phyloP scores from a whole-genome alignment of 2,113 vertebrate genomes.

The Istiophorus platypterus region DNA sequence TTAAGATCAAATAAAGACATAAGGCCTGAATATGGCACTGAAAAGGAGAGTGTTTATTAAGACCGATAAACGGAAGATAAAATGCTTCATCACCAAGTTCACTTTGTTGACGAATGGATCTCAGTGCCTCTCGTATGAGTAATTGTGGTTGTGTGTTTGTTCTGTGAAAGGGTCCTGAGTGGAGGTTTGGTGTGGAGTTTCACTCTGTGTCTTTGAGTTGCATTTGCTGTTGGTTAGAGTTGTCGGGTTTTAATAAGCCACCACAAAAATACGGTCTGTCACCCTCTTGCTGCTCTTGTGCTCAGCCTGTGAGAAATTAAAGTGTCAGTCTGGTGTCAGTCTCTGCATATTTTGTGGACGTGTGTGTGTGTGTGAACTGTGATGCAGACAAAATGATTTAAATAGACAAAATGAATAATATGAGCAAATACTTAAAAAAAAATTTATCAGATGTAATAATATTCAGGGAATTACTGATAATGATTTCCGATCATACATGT shows the following conservation, averaged over 20 bases:
- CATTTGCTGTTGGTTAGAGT: slow-evolving; percentile 56
- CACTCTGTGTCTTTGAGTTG: neutral
- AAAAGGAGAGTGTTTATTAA: neutral
- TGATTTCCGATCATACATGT: neutral
- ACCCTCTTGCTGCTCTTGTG: slow-evolving; percentile 41
- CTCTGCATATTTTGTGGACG: slow-evolving; percentile 29
- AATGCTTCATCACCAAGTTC: neutral
- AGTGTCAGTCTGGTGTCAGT: slow-evolving; percentile 39
- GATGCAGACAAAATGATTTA: neutral
- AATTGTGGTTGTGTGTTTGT: slow-evolving; percentile 37
- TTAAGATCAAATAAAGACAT: neutral
- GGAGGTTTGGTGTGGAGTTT: slow-evolving; percentile 44
- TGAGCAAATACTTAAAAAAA: neutral
- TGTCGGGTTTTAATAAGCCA: slow-evolving; percentile 61
- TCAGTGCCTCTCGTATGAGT: neutral
- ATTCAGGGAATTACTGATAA: neutral
- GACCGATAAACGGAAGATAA: neutral
- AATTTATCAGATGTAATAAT: neutral
- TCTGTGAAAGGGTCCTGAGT: slow-evolving; percentile 36
- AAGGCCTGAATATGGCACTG: neutral
- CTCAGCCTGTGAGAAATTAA: slow-evolving; percentile 35
- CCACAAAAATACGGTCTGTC: slow-evolving; percentile 54
- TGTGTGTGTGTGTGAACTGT: neutral
- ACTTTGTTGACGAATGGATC: slow-evolving; percentile 12
- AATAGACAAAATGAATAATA: neutral